Base-by-base conservation (phyloP, 2,797 vertebrate species). In the Lepilemur ruficaudatus region DNA sequence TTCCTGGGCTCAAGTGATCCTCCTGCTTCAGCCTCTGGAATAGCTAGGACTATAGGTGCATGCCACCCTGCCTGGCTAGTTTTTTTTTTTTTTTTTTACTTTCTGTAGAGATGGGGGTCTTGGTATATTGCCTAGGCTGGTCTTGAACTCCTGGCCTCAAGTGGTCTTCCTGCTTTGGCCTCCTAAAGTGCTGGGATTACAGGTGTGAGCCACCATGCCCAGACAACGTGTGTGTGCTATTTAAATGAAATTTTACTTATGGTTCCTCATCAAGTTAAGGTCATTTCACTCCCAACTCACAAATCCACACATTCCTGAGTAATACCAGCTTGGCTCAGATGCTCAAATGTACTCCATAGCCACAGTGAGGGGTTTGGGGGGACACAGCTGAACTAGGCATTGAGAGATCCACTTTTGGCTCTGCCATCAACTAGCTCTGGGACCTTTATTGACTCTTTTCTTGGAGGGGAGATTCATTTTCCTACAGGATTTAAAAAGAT, bases 341-440 rank as follows among this genome's bases (percentile, higher is more conserved):
- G 30, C 6, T 79, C 50, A 15, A 7, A 9, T 14, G 5, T 13
- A 2, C 9, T 12, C 5, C 3, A 0, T 1, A 9, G 59, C n/a
- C n/a, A 22, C 30, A n/a, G 38, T 9, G 7, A 38, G 38, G 38
- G 38, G 38, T 38, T 2, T 38, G 30, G 43, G 14, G 35, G 80
- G 52, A 57, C 2, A 32, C 25, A 5, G 18, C 8, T 76, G 22
- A 52, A 1, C 5, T 9, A 50, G 50, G 35, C 12, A 9, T 18
- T 32, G 38, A 13, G 32, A 59, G 17, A 61, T 22, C 30, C 2
- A 5, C 38, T 43, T 84, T 17, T 15, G 22, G 8, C 25, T 76
- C 50, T 81, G 32, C 5, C 20, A 9, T 28, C 57, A 63, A 5
- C 23, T 32, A 20, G 20, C 23, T 70, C 28, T 32, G 43, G 13